These are phyloP conservation scores for Drosophila nigricruria DNA, from an alignment of 2,888 invertebrate genomes.

Conservation along the genomic window DNA sequence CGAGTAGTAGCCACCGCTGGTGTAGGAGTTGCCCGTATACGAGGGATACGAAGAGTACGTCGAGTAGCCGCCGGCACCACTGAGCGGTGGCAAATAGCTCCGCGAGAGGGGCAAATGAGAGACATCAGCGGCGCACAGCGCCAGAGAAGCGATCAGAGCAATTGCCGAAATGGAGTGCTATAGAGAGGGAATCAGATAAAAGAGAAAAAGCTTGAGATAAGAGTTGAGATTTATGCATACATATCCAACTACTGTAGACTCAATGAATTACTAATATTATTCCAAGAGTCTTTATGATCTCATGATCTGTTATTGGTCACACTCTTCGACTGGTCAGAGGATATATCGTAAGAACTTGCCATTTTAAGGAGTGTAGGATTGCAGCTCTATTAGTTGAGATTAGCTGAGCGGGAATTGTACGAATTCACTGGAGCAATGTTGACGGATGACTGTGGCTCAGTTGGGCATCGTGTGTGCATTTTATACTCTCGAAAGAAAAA, in stretches of 20 bases:
- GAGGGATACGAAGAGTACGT: conserved; percentile 47
- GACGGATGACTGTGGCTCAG: conserved; percentile 56
- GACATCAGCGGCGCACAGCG: conserved; percentile 72
- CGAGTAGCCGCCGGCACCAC: conserved; percentile 47
- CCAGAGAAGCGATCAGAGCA: conserved; percentile 62
- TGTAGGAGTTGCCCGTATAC: conserved; percentile 1
- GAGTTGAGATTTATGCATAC: neutral
- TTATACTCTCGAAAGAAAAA: conserved; percentile 59
- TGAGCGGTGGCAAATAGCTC: conserved; percentile 74
- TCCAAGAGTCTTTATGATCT: neutral
- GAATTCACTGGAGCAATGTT: conserved; percentile 39
- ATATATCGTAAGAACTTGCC: conserved; percentile 24
- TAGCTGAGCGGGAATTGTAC: conserved; percentile 10
- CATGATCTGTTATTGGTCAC: too few species aligned
- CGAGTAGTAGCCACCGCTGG: neutral
- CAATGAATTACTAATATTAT: neutral
- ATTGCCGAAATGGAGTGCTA: conserved; percentile 61
- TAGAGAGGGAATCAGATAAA: neutral
- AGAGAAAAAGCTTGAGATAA: neutral
- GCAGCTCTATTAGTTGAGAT: conserved; percentile 6
- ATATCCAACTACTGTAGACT: neutral
- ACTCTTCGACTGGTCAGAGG: too few species aligned
- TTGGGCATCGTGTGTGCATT: conserved; percentile 38
- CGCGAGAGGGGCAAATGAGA: conserved; percentile 73
- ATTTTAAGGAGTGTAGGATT: conserved; percentile 22